A percentile compares a stretch with the other conserved stretches of the same genome.
These are phyloP conservation scores for Germaria angustata DNA, from an alignment of 2,888 invertebrate genomes.

Conservation along the genomic window DNA sequence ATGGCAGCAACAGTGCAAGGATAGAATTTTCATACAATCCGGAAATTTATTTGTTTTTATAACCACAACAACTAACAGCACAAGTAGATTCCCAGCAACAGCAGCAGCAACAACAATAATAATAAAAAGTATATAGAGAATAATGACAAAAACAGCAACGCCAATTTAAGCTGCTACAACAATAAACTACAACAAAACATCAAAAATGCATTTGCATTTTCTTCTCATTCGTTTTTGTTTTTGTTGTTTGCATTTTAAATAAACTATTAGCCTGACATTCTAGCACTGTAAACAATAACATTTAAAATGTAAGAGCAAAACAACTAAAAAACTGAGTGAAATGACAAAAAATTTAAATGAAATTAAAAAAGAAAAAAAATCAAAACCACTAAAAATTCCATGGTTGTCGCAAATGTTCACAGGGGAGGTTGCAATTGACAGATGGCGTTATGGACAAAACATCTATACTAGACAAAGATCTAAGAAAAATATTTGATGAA, in stretches of 20 bases:
- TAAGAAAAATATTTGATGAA: not conserved
- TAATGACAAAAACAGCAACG: not conserved
- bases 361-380: not conserved
- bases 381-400: constrained; percentile 11
- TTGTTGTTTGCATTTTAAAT: constrained; percentile 61
- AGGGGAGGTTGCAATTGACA: not conserved
- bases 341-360: constrained; percentile 5
- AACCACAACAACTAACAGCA: constrained; percentile 63
- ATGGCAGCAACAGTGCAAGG: constrained; percentile 29
- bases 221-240: constrained; percentile 5
- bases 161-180: constrained; percentile 11
- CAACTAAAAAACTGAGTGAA: constrained; percentile 12
- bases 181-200: constrained; percentile 63
- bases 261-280: constrained; percentile 63
- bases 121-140: not conserved
- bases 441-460: not conserved
- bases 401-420: not conserved
- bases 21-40: constrained; percentile 61
- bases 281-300: constrained; percentile 61
- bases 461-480: not conserved
- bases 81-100: constrained; percentile 1
- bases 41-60: constrained; percentile 64
- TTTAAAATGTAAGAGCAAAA: constrained; percentile 1
- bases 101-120: not conserved
- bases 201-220: constrained; percentile 67